Conservation (phyloP, 2,888 invertebrate species). For the Luffia ferchaultella region DNA sequence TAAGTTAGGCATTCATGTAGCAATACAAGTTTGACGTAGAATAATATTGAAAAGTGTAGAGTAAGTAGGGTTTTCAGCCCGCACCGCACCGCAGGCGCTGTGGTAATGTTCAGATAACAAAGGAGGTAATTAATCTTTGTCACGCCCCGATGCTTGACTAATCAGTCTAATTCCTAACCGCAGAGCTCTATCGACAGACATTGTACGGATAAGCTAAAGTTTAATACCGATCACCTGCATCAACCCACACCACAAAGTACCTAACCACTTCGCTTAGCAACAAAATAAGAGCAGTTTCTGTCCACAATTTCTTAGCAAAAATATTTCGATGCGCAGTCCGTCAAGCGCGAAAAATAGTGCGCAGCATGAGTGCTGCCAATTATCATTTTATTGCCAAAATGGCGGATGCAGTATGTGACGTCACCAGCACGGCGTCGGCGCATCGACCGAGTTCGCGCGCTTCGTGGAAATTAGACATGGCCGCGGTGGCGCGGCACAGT, state of each 20-base stretch:
- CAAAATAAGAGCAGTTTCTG: too few relatives aligned
- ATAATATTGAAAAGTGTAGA: neutral
- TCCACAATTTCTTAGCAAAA: neutral
- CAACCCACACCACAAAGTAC: too few relatives aligned
- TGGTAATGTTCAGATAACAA: too few relatives aligned
- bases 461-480: neutral
- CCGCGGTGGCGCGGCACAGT: too few relatives aligned
- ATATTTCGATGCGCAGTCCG: neutral
- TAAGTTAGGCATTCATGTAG: too few relatives aligned
- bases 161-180: neutral
- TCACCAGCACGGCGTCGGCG: conserved; percentile 14
- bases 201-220: too few relatives aligned
- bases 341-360: neutral
- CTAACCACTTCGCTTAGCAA: too few relatives aligned
- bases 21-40: too few relatives aligned
- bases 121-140: neutral
- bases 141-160: neutral
- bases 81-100: neutral
- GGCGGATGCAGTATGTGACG: conserved; percentile 39
- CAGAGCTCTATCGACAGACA: too few relatives aligned
- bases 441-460: neutral
- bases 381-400: conserved; percentile 39
- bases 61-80: neutral
- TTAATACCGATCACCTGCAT: too few relatives aligned
- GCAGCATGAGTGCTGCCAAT: conserved; percentile 16